phyloP scores from a whole-genome alignment of 2,888 invertebrate species.

The Agrotis exclamationis region DNA sequence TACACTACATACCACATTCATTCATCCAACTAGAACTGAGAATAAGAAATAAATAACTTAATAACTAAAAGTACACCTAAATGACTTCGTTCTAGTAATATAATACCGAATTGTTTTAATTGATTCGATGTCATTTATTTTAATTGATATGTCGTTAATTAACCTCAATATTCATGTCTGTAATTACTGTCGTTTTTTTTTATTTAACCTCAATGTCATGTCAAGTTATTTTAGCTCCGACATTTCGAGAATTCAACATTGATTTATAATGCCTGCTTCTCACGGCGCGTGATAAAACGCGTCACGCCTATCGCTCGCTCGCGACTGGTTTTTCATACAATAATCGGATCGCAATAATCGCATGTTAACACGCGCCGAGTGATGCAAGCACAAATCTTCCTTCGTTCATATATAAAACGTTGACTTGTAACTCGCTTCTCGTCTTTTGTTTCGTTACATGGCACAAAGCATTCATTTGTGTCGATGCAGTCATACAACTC shows the following conservation, averaged over 20 bases:
- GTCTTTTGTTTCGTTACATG: constrained; percentile 76
- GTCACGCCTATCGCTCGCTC: too few relatives aligned
- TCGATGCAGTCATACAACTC: constrained; percentile 68
- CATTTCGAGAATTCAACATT: not conserved
- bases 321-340: too few relatives aligned
- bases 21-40: constrained; percentile 64
- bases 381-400: not conserved
- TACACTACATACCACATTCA: constrained; percentile 65
- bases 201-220: constrained; percentile 34
- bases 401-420: not conserved
- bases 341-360: too few relatives aligned
- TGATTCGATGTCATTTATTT: constrained; percentile 64
- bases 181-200: constrained; percentile 5
- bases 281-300: too few relatives aligned
- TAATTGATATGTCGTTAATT: constrained; percentile 64
- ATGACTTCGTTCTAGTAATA: constrained; percentile 82
- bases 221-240: constrained; percentile 22
- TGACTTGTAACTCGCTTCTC: constrained; percentile 23
- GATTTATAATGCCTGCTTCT: not conserved
- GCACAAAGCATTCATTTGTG: constrained; percentile 89
- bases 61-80: constrained; percentile 76
- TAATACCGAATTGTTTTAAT: constrained; percentile 67
- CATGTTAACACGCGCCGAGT: too few relatives aligned
- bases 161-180: constrained; percentile 27
- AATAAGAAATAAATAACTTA: constrained; percentile 88